Evolutionary conservation across 64 coral and sea anemone genomes (phyloP).

Genomic region (Stichodactyla helianthus): DNA sequence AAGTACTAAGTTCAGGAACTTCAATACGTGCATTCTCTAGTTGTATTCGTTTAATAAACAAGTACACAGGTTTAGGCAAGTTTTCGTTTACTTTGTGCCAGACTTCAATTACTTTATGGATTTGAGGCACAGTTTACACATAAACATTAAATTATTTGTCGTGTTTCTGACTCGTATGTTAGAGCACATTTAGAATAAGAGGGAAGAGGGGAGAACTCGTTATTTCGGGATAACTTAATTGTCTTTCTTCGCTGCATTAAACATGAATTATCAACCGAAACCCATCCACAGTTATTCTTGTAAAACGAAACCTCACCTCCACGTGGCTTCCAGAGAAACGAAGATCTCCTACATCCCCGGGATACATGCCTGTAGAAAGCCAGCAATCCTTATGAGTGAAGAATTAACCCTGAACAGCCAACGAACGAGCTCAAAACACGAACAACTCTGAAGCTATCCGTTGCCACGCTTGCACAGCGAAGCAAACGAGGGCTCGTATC

Average conservation of each 20-base stretch:
- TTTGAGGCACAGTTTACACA: slow-evolving; percentile 33
- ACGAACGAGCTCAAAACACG: slow-evolving; percentile 34
- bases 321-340: slow-evolving; percentile 91
- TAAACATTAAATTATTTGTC: slow-evolving; percentile 6
- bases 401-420: slow-evolving; percentile 10
- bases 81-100: slow-evolving; percentile 17
- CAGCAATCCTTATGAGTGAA: slow-evolving; percentile 7
- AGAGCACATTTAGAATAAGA: neutral
- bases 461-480: slow-evolving; percentile 52
- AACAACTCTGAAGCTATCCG: slow-evolving; percentile 30
- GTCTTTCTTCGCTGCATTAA: slow-evolving; percentile 43
- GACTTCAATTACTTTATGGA: slow-evolving; percentile 28
- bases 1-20: neutral
- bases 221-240: slow-evolving; percentile 22
- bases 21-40: neutral
- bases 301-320: slow-evolving; percentile 84
- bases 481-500: slow-evolving; percentile 52
- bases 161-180: neutral
- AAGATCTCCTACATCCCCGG: slow-evolving; percentile 86
- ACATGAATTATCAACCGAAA: slow-evolving; percentile 51
- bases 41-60: slow-evolving; percentile 21
- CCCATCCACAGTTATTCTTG: slow-evolving; percentile 37
- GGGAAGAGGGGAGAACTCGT: neutral
- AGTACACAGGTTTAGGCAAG: slow-evolving; percentile 14
- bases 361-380: slow-evolving; percentile 71